Evolutionary conservation across 35 echinoderm and acorn worm genomes (phyloP).

Genomic region (Apostichopus japonicus): DNA sequence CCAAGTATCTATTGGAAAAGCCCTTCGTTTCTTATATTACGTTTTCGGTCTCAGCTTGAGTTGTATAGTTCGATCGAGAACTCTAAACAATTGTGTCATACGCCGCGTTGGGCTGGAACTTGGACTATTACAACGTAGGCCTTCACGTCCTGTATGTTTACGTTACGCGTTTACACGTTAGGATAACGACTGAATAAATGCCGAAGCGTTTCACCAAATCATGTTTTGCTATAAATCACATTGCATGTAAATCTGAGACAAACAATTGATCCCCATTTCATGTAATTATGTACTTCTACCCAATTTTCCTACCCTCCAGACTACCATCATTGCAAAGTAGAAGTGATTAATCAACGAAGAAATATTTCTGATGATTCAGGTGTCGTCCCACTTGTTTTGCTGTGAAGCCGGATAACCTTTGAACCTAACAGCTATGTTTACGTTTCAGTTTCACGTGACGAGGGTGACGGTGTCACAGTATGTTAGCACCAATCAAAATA

Average conservation of each 20-base stretch:
- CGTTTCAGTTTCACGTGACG: background rate
- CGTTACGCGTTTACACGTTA: background rate
- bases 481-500: too few relatives aligned
- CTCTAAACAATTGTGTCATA: background rate
- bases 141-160: too few relatives aligned
- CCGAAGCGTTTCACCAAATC: background rate
- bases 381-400: slow-evolving; percentile 1
- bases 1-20: too few relatives aligned
- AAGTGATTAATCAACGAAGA: background rate
- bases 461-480: too few relatives aligned
- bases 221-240: background rate
- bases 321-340: background rate
- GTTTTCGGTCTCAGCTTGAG: too few relatives aligned
- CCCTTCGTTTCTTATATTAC: too few relatives aligned
- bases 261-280: background rate
- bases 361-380: background rate
- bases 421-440: background rate
- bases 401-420: background rate
- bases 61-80: too few relatives aligned
- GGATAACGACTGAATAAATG: background rate
- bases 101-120: background rate
- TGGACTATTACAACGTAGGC: background rate
- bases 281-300: background rate
- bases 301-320: background rate
- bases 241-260: background rate